These are phyloP conservation scores for Enteromius viviparus DNA, from an alignment of 2,797 vertebrate species.

Conservation along the genomic window DNA sequence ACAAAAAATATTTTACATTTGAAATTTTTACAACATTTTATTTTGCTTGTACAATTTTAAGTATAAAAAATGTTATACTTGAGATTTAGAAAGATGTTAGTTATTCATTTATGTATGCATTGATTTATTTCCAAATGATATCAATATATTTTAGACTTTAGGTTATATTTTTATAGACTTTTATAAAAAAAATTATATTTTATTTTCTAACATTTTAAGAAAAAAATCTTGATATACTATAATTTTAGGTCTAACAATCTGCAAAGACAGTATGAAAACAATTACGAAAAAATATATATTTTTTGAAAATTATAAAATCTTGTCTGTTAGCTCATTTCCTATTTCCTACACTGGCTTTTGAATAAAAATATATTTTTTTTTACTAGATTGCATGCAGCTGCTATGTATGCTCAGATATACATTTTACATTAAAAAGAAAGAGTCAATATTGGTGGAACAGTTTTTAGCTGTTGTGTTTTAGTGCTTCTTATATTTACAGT, in stretches of 20 bases:
- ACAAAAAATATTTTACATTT: too few species aligned
- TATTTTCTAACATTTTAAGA: too few species aligned
- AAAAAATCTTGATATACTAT: neutral
- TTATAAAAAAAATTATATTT: too few species aligned
- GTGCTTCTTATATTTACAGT: neutral
- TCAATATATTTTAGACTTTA: neutral
- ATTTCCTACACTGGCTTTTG: neutral
- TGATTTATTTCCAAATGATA: neutral
- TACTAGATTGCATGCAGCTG: neutral
- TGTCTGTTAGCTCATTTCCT: neutral
- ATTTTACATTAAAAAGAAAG: neutral
- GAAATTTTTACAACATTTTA: too few species aligned
- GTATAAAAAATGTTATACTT: too few species aligned
- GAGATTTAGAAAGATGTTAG: too few species aligned
- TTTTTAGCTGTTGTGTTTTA: constrained; percentile 29
- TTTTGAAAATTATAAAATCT: neutral
- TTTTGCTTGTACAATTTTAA: neutral
- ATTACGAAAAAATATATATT: neutral
- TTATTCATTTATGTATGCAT: too few species aligned
- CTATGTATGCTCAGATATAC: neutral
- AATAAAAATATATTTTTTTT: neutral
- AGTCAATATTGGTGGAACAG: neutral
- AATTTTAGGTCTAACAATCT: neutral
- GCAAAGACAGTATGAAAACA: neutral
- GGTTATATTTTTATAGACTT: neutral